Percentiles rank a stretch among this genome's conserved stretches.
These are phyloP conservation scores for Acleris sparsana DNA, from an alignment of 2,888 invertebrate species.

Conservation along the genomic window DNA sequence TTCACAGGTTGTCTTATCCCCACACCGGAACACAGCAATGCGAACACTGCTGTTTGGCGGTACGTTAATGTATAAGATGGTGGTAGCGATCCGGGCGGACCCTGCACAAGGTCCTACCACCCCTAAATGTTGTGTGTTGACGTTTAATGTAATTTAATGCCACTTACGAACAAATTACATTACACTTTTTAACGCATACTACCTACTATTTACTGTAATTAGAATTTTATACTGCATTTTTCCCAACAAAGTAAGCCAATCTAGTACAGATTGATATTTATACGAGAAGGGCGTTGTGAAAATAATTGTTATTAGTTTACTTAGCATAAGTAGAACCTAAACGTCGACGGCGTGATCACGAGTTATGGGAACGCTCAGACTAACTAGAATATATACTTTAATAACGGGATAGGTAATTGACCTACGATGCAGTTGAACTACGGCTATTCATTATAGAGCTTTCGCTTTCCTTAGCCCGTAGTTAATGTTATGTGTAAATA, in stretches of 20 bases:
- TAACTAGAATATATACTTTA: slow-evolving; percentile 28
- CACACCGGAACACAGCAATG: too few species aligned
- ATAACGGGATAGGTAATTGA: slow-evolving; percentile 20
- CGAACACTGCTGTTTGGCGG: too few species aligned
- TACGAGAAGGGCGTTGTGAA: slow-evolving; percentile 7
- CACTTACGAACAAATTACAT: not conserved
- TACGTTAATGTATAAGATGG: too few species aligned
- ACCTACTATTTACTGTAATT: not conserved
- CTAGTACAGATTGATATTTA: slow-evolving; percentile 29
- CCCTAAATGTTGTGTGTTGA: too few species aligned
- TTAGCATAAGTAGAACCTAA: slow-evolving; percentile 32
- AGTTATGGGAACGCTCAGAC: slow-evolving; percentile 19
- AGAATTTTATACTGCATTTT: not conserved
- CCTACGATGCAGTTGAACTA: slow-evolving; percentile 16
- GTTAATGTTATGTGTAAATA: too few species aligned
- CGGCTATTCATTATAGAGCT: not conserved
- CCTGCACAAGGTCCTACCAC: too few species aligned
- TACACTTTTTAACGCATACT: not conserved
- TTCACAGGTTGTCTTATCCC: too few species aligned
- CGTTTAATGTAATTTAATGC: too few species aligned
- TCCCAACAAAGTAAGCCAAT: slow-evolving; percentile 12
- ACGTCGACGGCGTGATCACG: slow-evolving; percentile 29
- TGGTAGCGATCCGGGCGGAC: too few species aligned
- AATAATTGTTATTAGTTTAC: slow-evolving; percentile 35
- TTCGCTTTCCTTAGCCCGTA: too few species aligned